Evolutionary conservation across 1,140 invertebrate genomes (phyloP).

Genomic region (Papilio dardanus): DNA sequence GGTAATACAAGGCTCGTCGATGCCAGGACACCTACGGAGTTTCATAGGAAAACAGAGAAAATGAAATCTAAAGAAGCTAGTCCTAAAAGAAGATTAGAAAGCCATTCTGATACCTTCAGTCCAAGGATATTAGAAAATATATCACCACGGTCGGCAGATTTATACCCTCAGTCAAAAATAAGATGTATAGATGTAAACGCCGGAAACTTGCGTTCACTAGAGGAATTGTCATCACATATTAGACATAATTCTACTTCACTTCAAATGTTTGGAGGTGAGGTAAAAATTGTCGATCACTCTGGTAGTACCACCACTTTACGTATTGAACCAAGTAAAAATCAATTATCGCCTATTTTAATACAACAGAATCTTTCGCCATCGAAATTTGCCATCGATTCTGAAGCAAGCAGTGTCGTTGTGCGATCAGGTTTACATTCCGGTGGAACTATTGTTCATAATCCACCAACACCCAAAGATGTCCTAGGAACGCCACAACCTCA

Average conservation of each 20-base stretch:
- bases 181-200: constrained; percentile 80
- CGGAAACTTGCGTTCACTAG: constrained; percentile 81
- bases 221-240: constrained; percentile 82
- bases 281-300: constrained; percentile 86
- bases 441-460: constrained; percentile 87
- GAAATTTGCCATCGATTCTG: constrained; percentile 70
- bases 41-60: constrained; percentile 65
- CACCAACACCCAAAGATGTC: constrained; percentile 79
- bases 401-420: constrained; percentile 85
- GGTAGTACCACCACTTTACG: constrained; percentile 88
- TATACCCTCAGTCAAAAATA: constrained; percentile 81
- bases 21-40: constrained; percentile 65
- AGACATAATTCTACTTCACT: constrained; percentile 83
- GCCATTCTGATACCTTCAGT: constrained; percentile 76
- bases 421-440: constrained; percentile 89
- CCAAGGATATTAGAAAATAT: constrained; percentile 69
- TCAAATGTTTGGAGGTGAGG: constrained; percentile 91
- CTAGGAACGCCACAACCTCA: constrained; percentile 78
- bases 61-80: constrained; percentile 64
- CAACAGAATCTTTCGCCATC: constrained; percentile 79
- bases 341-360: constrained; percentile 79
- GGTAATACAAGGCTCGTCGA: constrained; percentile 91
- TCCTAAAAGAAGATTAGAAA: constrained; percentile 74
- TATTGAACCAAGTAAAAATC: constrained; percentile 85
- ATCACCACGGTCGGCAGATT: constrained; percentile 66